These are phyloP conservation scores for Tenualosa thibaudeaui DNA, from an alignment of 2,797 vertebrate genomes.

Conservation along the genomic window DNA sequence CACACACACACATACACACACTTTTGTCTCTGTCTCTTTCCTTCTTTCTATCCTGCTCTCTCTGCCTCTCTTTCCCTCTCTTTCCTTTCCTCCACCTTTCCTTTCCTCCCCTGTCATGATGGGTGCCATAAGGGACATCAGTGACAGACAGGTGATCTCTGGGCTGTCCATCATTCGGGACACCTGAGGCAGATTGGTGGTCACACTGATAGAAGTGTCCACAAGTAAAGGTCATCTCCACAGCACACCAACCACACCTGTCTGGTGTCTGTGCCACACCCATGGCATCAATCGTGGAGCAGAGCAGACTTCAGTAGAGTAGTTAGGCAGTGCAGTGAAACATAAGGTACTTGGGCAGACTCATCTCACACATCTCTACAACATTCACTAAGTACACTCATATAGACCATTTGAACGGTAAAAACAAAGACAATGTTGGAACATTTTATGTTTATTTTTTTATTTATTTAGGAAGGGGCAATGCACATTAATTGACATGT, in stretches of 20 bases:
- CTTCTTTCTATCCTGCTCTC: neutral
- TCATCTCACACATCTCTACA: neutral
- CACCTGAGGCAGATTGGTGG: neutral
- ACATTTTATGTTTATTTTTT: too few species aligned
- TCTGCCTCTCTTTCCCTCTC: neutral
- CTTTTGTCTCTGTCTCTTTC: neutral
- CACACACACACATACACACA: too few species aligned
- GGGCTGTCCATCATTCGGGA: neutral
- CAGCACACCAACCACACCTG: neutral
- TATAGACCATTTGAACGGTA: too few species aligned
- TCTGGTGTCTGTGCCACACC: neutral
- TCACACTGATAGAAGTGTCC: constrained; percentile 15
- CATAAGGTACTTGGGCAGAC: too few species aligned
- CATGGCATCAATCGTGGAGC: neutral
- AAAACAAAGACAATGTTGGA: too few species aligned
- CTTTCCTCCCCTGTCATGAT: neutral
- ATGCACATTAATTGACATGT: too few species aligned
- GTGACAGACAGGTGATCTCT: constrained; percentile 28
- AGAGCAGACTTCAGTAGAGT: too few species aligned
- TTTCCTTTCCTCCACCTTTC: neutral
- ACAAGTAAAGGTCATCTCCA: constrained; percentile 7
- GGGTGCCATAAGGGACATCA: neutral
- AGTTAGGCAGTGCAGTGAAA: too few species aligned
- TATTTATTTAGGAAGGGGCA: too few species aligned
- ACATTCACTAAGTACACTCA: too few species aligned